Evolutionary conservation across 2,113 vertebrate species (phyloP).

Genomic region (Paedocypris sp.): DNA sequence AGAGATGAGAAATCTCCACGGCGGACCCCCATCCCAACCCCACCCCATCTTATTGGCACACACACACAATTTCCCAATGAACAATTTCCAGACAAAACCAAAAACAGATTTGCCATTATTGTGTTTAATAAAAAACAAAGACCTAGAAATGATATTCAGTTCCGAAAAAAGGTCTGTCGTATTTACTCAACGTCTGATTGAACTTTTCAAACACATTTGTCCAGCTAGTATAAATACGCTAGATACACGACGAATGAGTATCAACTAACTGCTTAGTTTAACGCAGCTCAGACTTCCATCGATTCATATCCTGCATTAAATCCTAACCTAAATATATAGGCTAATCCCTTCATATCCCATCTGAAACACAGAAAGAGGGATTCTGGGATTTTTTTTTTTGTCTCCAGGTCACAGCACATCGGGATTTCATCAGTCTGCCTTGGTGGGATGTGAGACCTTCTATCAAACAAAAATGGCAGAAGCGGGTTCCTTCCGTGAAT

Average conservation of each 20-base stretch:
- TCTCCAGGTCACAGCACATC: background rate
- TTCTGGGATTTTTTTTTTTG: background rate
- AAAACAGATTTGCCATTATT: background rate
- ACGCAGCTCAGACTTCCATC: background rate
- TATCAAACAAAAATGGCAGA: background rate
- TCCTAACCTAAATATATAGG: background rate
- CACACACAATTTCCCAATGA: background rate
- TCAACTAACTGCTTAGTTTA: background rate
- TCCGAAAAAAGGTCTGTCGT: background rate
- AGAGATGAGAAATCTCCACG: conserved; percentile 16
- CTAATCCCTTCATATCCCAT: background rate
- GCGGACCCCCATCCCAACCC: background rate
- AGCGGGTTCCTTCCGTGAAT: background rate
- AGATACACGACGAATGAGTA: too few species aligned
- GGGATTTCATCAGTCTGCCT: background rate
- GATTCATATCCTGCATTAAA: background rate
- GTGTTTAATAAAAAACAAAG: background rate
- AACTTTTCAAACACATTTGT: background rate
- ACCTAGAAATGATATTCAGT: too few species aligned
- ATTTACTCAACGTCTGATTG: background rate
- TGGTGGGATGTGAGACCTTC: background rate
- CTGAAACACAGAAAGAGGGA: background rate
- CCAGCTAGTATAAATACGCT: too few species aligned
- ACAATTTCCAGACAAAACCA: background rate
- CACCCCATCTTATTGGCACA: background rate